Conservation (phyloP, 2,797 vertebrate genomes). For the Ficedula albicollis region DNA sequence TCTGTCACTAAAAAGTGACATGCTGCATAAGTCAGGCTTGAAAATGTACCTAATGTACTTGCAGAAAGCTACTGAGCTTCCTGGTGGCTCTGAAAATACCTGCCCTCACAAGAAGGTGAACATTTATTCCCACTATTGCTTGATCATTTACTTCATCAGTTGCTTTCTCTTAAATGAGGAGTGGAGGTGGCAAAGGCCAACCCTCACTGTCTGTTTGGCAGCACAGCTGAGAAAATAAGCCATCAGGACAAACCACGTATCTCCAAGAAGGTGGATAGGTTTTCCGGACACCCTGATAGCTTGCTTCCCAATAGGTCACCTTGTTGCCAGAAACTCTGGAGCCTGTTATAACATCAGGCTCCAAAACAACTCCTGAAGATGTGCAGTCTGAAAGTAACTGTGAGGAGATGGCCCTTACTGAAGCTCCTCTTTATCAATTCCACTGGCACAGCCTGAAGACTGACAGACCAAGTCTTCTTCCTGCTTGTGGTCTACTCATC, state of each 20-base stretch:
- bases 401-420: neutral
- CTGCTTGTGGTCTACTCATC: neutral
- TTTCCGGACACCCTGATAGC: neutral
- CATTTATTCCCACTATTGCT: neutral
- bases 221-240: neutral
- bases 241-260: accelerated
- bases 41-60: neutral
- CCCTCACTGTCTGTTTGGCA: neutral
- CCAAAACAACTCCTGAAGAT: neutral
- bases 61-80: neutral
- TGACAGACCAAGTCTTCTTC: neutral
- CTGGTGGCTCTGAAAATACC: neutral
- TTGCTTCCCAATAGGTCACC: neutral
- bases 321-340: neutral
- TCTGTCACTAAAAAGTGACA: neutral
- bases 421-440: neutral
- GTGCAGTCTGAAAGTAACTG: neutral
- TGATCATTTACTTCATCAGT: neutral
- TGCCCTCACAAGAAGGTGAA: neutral
- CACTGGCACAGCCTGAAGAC: neutral
- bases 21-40: neutral
- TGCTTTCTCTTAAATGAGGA: neutral
- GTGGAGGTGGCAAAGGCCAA: neutral
- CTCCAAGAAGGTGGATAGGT: neutral
- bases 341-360: neutral